phyloP scores from a whole-genome alignment of 2,888 invertebrate species.

The Drosophila yooni region DNA sequence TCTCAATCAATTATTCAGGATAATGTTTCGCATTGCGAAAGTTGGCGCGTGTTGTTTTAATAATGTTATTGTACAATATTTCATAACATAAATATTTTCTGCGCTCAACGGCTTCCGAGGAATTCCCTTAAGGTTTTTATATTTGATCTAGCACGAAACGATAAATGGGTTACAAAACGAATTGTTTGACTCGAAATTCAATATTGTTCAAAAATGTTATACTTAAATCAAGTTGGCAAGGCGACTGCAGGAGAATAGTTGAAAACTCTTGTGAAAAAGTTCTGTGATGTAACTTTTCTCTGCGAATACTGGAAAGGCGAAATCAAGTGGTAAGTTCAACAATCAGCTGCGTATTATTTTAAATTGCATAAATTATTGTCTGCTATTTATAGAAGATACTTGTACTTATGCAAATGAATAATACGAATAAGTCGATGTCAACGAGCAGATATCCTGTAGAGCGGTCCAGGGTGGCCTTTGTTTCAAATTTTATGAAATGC shows the following conservation, averaged over 20 bases:
- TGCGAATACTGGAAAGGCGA: too few species aligned
- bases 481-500: neutral
- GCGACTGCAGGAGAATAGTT: neutral
- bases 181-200: neutral
- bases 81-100: neutral
- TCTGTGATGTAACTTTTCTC: neutral
- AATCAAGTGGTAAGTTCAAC: neutral
- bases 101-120: neutral
- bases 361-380: constrained; percentile 9
- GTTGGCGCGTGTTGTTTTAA: too few species aligned
- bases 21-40: neutral
- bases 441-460: constrained; percentile 12
- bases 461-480: neutral
- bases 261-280: neutral
- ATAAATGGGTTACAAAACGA: too few species aligned
- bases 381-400: constrained; percentile 29
- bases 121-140: neutral
- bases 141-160: neutral
- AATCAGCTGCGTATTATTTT: neutral
- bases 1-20: constrained; percentile 5
- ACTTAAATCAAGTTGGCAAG: neutral
- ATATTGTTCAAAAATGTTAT: neutral
- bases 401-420: constrained; percentile 16
- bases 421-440: neutral
- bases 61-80: constrained; percentile 1